A percentile compares a stretch with the other conserved stretches of the same genome.
These are phyloP conservation scores for Crotalus helleri DNA, from an alignment of 2,113 vertebrate species.

Conservation along the genomic window DNA sequence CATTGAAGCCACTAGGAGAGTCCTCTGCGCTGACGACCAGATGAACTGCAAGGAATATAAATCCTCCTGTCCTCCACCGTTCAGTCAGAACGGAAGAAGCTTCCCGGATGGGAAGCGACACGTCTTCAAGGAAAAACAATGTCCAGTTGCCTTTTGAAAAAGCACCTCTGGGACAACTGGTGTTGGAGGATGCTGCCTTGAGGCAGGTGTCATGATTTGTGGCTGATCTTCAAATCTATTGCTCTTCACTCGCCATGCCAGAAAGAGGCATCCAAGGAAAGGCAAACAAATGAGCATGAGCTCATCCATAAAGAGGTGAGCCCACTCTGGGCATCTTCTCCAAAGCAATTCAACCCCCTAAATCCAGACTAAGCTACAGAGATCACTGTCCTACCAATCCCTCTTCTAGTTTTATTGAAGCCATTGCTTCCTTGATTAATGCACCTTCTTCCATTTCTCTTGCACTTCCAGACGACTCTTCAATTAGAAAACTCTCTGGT, in stretches of 20 bases:
- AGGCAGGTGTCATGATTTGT: neutral
- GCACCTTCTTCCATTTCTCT: neutral
- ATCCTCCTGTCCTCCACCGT: neutral
- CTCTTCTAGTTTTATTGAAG: neutral
- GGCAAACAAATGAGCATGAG: neutral
- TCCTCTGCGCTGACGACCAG: neutral
- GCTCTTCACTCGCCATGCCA: neutral
- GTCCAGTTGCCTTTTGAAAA: too few species aligned
- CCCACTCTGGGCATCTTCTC: neutral
- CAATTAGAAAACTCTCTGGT: conserved; percentile 76
- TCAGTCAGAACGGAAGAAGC: neutral
- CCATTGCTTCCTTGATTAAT: neutral
- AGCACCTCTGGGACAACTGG: neutral
- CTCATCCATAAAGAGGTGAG: too few species aligned
- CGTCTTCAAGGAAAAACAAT: neutral
- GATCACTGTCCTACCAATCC: too few species aligned
- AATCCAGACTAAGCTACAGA: too few species aligned
- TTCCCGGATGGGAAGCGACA: neutral
- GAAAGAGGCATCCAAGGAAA: neutral
- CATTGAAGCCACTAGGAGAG: neutral
- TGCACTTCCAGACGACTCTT: conserved; percentile 79
- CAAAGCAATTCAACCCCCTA: neutral
- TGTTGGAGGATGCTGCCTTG: neutral
- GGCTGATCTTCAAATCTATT: neutral
- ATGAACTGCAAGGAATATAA: neutral